A percentile compares a stretch with the other conserved stretches of the same genome.
phyloP scores from a whole-genome alignment of 2,888 invertebrate genomes.

The Pristionchus maxplancki region DNA sequence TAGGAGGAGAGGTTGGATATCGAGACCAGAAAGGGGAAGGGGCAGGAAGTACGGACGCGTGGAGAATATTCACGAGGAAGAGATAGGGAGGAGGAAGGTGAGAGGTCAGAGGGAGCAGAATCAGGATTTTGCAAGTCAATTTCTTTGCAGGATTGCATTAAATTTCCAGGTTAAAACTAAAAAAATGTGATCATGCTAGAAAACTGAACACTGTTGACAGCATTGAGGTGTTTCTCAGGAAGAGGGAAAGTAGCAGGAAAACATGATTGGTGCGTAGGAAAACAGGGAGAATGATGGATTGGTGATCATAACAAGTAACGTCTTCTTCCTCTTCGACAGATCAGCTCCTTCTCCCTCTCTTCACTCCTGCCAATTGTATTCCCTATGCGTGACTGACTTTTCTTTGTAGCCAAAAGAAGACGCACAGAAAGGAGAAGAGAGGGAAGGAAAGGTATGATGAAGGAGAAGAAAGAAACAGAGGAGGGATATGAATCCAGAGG shows the following conservation, averaged over 20 bases:
- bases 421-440: neutral
- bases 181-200: neutral
- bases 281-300: neutral
- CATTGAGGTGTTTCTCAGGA: neutral
- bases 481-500: conserved; percentile 14
- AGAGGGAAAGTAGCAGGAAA: neutral
- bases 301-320: neutral
- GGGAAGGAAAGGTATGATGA: conserved; percentile 25
- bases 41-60: neutral
- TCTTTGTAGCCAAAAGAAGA: conserved; percentile 39
- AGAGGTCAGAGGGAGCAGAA: neutral
- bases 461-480: conserved; percentile 32
- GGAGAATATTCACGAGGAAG: neutral
- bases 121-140: neutral
- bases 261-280: neutral
- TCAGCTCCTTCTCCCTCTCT: conserved; percentile 3
- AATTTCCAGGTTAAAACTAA: neutral
- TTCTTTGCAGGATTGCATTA: neutral
- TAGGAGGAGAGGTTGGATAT: conserved; percentile 36
- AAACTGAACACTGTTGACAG: neutral
- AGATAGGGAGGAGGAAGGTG: neutral
- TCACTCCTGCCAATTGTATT: conserved; percentile 21
- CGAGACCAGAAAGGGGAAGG: neutral
- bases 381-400: conserved; percentile 44
- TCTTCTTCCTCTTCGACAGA: neutral